These are phyloP conservation scores for Todiramphus saurophagus DNA, from an alignment of 2,113 vertebrate genomes.

Conservation along the genomic window DNA sequence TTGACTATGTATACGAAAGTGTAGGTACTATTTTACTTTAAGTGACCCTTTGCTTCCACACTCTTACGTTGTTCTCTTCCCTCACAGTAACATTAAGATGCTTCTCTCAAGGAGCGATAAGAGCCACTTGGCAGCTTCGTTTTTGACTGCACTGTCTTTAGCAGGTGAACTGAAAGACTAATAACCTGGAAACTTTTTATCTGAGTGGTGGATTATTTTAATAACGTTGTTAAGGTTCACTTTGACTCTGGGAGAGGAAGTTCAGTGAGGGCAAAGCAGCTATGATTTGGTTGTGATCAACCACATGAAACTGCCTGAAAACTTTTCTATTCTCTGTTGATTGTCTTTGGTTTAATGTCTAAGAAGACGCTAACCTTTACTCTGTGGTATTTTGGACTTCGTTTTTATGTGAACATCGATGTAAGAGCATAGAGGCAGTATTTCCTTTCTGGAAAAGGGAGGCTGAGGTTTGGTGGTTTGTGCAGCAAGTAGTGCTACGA, in stretches of 20 bases:
- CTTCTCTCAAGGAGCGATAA: neutral
- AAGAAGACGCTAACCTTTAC: neutral
- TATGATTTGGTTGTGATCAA: neutral
- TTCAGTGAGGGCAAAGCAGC: neutral
- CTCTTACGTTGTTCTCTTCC: accelerated
- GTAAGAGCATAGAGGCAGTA: neutral
- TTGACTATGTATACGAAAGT: neutral
- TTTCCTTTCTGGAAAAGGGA: neutral
- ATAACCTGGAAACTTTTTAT: neutral
- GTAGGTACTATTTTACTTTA: neutral
- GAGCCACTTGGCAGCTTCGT: neutral
- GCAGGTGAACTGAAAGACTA: neutral
- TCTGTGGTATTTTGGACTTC: neutral
- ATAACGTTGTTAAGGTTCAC: neutral
- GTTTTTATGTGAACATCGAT: neutral
- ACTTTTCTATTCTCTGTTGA: neutral
- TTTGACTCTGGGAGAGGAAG: neutral
- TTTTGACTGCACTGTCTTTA: neutral
- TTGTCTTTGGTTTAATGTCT: neutral
- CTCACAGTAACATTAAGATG: neutral
- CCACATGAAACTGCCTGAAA: neutral
- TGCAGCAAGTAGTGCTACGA: neutral
- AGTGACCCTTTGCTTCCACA: neutral
- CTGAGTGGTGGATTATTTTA: neutral
- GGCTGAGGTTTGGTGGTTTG: neutral